Conservation (phyloP, 2,888 invertebrate genomes). For the Acanthosepion esculentum region DNA sequence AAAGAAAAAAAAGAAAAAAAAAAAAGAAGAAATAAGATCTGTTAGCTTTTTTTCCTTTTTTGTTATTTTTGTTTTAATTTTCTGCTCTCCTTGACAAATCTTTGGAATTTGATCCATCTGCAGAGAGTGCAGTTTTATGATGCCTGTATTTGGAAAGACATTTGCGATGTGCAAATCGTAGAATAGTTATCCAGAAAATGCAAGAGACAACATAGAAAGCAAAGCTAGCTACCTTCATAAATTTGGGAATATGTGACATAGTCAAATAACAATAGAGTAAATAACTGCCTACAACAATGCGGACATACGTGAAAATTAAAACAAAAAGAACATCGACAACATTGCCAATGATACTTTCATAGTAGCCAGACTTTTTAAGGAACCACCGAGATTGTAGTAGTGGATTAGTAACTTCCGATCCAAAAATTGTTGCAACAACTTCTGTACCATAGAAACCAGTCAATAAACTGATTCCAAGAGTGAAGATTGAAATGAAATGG, state of each 20-base stretch:
- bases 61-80: not conserved
- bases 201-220: slow-evolving; percentile 71
- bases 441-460: slow-evolving; percentile 70
- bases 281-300: slow-evolving; percentile 67
- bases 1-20: too few relatives aligned
- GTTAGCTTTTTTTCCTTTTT: not conserved
- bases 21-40: not conserved
- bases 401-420: slow-evolving; percentile 73
- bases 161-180: slow-evolving; percentile 68
- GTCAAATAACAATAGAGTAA: slow-evolving; percentile 67
- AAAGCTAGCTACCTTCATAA: slow-evolving; percentile 65
- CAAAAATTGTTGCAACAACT: slow-evolving; percentile 71
- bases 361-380: slow-evolving; percentile 62
- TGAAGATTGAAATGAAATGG: slow-evolving; percentile 70
- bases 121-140: not conserved
- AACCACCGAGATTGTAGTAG: slow-evolving; percentile 74
- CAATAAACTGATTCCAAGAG: slow-evolving; percentile 62
- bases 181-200: slow-evolving; percentile 71
- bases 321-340: slow-evolving; percentile 71
- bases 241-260: slow-evolving; percentile 63
- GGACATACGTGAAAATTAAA: slow-evolving; percentile 67
- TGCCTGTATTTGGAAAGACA: slow-evolving; percentile 56
- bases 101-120: not conserved
- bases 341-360: slow-evolving; percentile 63
- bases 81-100: not conserved